Evolutionary conservation across 2,888 invertebrate genomes (phyloP).

Genomic region (Gisinianus flammeolus): DNA sequence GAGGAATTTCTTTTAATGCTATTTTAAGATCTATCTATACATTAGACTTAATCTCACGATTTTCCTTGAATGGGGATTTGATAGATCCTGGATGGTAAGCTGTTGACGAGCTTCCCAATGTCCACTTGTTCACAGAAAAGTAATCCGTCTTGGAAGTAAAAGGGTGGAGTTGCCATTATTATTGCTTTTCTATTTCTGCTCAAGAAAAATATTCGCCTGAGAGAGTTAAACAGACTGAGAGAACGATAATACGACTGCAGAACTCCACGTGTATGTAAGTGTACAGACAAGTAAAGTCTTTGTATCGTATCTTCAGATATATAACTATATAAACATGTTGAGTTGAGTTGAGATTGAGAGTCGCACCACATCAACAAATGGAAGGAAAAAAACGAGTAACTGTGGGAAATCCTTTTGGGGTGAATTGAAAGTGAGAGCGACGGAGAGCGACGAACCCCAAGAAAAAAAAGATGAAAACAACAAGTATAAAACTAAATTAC

Average conservation of each 20-base stretch:
- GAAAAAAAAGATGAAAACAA: too few species aligned
- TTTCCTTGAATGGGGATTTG: constrained; percentile 31
- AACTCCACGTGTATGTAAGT: too few species aligned
- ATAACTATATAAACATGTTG: too few species aligned
- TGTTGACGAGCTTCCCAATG: constrained; percentile 44
- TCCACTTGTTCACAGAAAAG: constrained; percentile 50
- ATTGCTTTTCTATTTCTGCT: constrained; percentile 13
- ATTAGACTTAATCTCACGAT: constrained; percentile 37
- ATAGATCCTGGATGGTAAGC: constrained; percentile 21
- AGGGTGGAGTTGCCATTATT: constrained; percentile 38
- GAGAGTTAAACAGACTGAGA: neutral
- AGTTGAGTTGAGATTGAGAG: too few species aligned
- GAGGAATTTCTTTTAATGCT: neutral
- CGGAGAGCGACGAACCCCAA: too few species aligned
- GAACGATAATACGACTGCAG: neutral
- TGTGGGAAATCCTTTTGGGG: too few species aligned
- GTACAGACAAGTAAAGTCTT: neutral
- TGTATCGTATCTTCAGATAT: neutral
- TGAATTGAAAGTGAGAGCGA: too few species aligned
- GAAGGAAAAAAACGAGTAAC: too few species aligned
- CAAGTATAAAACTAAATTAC: too few species aligned
- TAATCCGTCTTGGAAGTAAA: constrained; percentile 44
- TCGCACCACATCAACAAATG: too few species aligned
- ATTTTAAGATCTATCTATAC: neutral
- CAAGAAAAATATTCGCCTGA: constrained; percentile 19